A percentile compares a stretch with the other conserved stretches of the same genome.
phyloP scores from a whole-genome alignment of 2,888 invertebrate genomes.

The Blomia tropicalis region DNA sequence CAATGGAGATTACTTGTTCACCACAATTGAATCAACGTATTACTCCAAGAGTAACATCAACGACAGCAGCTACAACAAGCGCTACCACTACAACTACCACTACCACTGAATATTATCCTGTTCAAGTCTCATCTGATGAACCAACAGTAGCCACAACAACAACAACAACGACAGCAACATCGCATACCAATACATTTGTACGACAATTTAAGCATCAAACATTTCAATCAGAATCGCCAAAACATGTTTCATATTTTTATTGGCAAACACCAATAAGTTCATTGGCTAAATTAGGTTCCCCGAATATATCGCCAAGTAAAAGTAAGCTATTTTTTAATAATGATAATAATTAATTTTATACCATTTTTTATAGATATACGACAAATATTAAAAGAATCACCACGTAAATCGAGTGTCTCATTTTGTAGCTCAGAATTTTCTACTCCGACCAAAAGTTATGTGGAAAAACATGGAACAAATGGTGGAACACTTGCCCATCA shows the following conservation, averaged over 20 bases:
- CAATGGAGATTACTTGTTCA: background rate
- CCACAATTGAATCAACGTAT: background rate
- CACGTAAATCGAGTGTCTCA: slow-evolving; percentile 22
- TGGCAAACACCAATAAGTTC: background rate
- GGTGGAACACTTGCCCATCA: background rate
- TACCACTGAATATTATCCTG: background rate
- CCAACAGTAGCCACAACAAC: background rate
- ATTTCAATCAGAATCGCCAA: slow-evolving; percentile 14
- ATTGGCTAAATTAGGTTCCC: background rate
- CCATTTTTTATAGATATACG: background rate
- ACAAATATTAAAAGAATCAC: slow-evolving; percentile 9
- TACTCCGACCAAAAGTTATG: background rate
- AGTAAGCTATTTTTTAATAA: background rate
- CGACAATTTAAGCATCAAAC: slow-evolving; percentile 14
- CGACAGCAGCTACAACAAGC: background rate
- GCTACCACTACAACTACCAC: no score
- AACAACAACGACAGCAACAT: background rate
- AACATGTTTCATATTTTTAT: slow-evolving; percentile 9
- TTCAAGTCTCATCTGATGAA: background rate
- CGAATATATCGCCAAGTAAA: slow-evolving; percentile 16
- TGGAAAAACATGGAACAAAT: no score
- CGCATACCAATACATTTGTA: background rate
- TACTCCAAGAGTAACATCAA: background rate
- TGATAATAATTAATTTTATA: background rate
- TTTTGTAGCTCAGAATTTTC: slow-evolving; percentile 16